Evolutionary conservation across 2,797 vertebrate genomes (phyloP).

Genomic region (Mastacembelus armatus): DNA sequence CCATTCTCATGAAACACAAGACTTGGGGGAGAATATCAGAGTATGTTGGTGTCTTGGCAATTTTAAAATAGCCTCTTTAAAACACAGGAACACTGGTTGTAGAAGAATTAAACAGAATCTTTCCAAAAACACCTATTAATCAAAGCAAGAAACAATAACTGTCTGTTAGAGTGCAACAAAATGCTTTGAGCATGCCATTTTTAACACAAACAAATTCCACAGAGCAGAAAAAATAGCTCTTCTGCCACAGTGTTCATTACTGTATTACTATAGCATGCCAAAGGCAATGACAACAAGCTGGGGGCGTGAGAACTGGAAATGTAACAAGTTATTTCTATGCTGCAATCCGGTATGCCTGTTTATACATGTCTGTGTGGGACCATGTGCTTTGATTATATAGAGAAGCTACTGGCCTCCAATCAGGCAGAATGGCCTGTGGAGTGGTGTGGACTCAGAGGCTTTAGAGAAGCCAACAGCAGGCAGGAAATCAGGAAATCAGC

Average conservation of each 20-base stretch:
- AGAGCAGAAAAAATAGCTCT: background rate
- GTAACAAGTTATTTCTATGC: constrained; percentile 69
- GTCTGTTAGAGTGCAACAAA: constrained; percentile 17
- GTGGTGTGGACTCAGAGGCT: constrained; percentile 57
- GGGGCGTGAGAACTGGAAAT: constrained; percentile 68
- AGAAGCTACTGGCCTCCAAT: constrained; percentile 69
- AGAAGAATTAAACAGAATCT: background rate
- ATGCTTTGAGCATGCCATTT: constrained; percentile 8
- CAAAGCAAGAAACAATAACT: constrained; percentile 7
- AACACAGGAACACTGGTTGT: background rate
- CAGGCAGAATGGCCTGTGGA: constrained; percentile 74
- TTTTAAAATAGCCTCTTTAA: constrained; percentile 9
- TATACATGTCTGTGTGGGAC: constrained; percentile 73
- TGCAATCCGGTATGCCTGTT: constrained; percentile 71
- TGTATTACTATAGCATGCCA: constrained; percentile 51
- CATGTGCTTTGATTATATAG: constrained; percentile 63
- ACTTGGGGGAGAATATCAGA: constrained; percentile 4
- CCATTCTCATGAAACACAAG: constrained; percentile 32
- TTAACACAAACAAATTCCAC: constrained; percentile 22
- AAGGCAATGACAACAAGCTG: constrained; percentile 42
- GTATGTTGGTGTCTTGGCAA: background rate
- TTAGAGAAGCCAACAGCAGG: constrained; percentile 69
- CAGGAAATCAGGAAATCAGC: constrained; percentile 78
- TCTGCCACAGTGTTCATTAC: constrained; percentile 44
- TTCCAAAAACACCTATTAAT: background rate